Base-by-base conservation (phyloP, 2,113 vertebrate genomes). In the Saguinus imperator region DNA sequence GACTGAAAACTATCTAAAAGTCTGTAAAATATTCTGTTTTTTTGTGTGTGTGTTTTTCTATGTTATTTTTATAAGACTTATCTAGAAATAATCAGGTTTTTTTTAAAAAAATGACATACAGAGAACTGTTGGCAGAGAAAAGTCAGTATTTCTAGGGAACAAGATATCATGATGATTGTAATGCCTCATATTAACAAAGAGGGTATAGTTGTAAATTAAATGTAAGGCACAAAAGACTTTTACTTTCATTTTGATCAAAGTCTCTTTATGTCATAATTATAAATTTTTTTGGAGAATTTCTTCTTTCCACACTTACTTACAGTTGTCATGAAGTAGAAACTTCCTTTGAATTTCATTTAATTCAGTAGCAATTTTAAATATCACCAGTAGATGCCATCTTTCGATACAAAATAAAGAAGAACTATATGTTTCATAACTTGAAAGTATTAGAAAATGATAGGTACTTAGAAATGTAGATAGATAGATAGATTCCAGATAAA, bases 381-480 rank as follows among this genome's bases (percentile, higher is more conserved):
- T 27, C 73, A 93, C 95, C 97, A 98, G 94, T 95, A 98, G 97
- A 73, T 97, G 97, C 66, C 97, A 89, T 58, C 94, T 96, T 96
- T 73, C 45, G n/a, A 98, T 83, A 97, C 23, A 70, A 93, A 97
- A 97, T 96, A 35, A 80, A 95, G 37, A 87, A 95, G 16, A 88
- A 32, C 43, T 76, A 20, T 27, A 40, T 37, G n/a, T 89, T 83
- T 93, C 45, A 18, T 66, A 77, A 50, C 94, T 58, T 89, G 20
- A 91, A 94, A 7, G 12, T 82, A 75, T 66, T n/a, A 72, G 29
- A 91, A 89, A 57, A 58, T 50, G 18, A 85, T 48, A 48, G n/a
- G 55, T 79, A 25, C 6, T 73, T 20, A 52, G 29, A n/a, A 48
- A 50, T 20, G 73, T 14, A 48, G 75, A 77, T 12, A 35, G 29